Conservation (phyloP, 2,797 vertebrate genomes). For the Yasuhikotakia modesta region DNA sequence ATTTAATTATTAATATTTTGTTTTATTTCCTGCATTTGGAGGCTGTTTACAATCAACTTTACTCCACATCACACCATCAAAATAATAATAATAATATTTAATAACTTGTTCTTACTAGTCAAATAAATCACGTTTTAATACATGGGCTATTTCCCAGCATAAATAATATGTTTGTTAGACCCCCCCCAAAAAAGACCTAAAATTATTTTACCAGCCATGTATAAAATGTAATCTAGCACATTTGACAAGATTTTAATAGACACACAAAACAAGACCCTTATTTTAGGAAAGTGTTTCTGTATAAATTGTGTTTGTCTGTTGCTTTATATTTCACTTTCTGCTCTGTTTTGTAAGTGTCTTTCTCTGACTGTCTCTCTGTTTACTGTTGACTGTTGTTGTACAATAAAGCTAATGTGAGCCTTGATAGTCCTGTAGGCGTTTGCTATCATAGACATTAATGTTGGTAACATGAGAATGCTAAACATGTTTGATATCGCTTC, state of each 20-base stretch:
- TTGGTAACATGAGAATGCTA: constrained; percentile 14
- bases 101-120: neutral
- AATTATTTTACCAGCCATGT: neutral
- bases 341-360: neutral
- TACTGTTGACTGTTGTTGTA: neutral
- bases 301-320: neutral
- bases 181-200: neutral
- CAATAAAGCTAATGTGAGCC: constrained; percentile 5
- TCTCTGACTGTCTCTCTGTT: neutral
- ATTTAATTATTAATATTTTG: neutral
- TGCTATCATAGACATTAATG: constrained; percentile 6
- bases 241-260: neutral
- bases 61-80: neutral
- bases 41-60: neutral
- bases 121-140: neutral
- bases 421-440: neutral
- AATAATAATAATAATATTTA: neutral
- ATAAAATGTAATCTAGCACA: neutral
- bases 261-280: neutral
- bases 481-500: constrained; percentile 30
- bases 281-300: neutral
- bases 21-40: neutral
- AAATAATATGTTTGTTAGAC: neutral
- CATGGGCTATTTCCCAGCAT: neutral
- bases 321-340: neutral